Base-by-base conservation (phyloP, 2,888 invertebrate genomes). In the Heliconius ismenius region DNA sequence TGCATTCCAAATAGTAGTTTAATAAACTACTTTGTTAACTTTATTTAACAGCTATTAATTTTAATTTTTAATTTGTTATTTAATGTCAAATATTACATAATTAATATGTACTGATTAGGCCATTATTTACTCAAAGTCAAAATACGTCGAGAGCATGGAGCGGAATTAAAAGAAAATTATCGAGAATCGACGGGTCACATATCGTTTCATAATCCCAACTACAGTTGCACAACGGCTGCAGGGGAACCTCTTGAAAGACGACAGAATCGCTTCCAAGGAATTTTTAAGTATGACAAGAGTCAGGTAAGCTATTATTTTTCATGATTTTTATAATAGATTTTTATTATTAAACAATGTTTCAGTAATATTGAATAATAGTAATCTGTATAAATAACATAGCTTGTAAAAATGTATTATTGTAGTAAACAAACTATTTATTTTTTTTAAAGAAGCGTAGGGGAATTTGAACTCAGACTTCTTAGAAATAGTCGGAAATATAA, bases 181-280 rank as follows among this genome's bases (percentile, higher is more conserved):
- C 84, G 91, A 18, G 93, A 92, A 43, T 95, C 96, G 28, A 94
- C 96, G 81, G 97, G 97, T 65, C 97, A 97, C 32, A 95, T 98
- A 83, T 97, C 97, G 0, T 98, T 98, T 90, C 96, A 98, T 68
- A 98, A 98, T 93, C 98, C 98, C 6, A 98, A 98, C 88, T 98
- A 98, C 82, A 91, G 86, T 81, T 89, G 90, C 87, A 96, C 96
- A 87, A 96, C 96, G 83, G 95, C 95, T 64, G 94, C 93, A 43
- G 94, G 95, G 26, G 86, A 86, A 6, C 80, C 86, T 4, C 77
- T 80, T 36, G 90, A 92, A 58, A 88, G 92, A 7, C 86, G 92
- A 32, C 80, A 86, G 2, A 90, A 91, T 79, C 78, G 93, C 15
- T 91, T 94, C 81, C 94, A 95, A 85, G 91, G 95, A 86, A 95